Conservation (phyloP, 1,140 invertebrate genomes). For the Myzus persicae region DNA sequence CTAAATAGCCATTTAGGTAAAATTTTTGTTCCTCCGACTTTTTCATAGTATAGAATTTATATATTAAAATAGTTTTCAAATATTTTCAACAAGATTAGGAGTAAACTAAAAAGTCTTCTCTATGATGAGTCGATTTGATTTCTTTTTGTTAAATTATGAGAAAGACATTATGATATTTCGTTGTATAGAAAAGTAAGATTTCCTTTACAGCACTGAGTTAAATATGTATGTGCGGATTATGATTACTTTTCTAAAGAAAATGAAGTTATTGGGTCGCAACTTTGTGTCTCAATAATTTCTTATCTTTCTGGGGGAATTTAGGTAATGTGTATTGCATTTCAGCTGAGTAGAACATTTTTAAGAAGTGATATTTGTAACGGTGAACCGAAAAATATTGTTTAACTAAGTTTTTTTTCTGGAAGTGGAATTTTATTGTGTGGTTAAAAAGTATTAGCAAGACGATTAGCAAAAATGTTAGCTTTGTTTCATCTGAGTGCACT, state of each 20-base stretch:
- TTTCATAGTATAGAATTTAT: not conserved
- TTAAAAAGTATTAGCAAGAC: not conserved
- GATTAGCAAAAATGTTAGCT: not conserved
- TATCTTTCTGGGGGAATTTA: not conserved
- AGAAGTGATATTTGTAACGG: not conserved
- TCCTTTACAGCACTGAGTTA: no score
- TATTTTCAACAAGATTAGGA: not conserved
- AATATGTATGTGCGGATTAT: not conserved
- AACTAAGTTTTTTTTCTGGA: not conserved
- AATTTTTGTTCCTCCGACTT: not conserved
- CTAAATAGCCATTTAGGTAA: not conserved
- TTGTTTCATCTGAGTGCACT: not conserved
- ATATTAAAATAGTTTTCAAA: not conserved
- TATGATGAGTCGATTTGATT: not conserved
- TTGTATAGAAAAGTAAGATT: not conserved
- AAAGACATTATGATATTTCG: not conserved
- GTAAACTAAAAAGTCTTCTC: not conserved
- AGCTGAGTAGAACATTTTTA: no score
- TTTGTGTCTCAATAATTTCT: not conserved
- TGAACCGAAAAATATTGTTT: not conserved
- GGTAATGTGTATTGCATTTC: not conserved
- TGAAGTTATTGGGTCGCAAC: not conserved
- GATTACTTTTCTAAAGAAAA: not conserved
- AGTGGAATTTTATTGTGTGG: not conserved
- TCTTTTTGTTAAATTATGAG: not conserved